Evolutionary conservation across 1,140 invertebrate genomes (phyloP).

Genomic region (Fopius arisanus): DNA sequence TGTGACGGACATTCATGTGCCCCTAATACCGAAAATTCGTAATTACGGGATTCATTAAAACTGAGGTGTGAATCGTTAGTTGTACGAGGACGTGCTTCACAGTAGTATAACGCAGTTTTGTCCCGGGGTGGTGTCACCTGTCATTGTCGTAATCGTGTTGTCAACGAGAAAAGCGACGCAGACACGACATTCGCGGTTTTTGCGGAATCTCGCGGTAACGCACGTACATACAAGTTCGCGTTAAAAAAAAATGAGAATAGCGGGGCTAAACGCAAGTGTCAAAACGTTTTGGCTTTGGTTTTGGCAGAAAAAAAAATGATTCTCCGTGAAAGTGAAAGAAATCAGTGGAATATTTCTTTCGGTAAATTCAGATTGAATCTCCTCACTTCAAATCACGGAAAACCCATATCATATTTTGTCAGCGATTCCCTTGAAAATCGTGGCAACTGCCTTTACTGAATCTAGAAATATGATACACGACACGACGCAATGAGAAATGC

Average conservation of each 20-base stretch:
- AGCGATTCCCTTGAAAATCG: not conserved
- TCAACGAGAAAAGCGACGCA: not conserved
- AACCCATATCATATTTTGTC: not conserved
- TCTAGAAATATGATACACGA: not conserved
- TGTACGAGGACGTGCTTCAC: not conserved
- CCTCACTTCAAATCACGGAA: too few species aligned
- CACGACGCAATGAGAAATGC: not conserved
- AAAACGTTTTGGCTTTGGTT: not conserved
- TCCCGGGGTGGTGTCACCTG: not conserved
- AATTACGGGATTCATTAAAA: not conserved
- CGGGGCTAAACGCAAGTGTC: not conserved
- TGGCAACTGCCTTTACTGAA: not conserved
- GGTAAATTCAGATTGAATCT: too few species aligned
- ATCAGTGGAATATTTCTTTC: too few species aligned
- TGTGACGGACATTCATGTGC: not conserved
- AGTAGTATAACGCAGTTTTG: not conserved
- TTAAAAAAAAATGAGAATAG: not conserved
- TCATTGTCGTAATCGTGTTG: constrained; percentile 8
- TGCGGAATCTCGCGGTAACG: not conserved
- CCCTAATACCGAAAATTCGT: not conserved
- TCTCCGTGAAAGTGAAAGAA: too few species aligned
- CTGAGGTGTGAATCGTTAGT: not conserved
- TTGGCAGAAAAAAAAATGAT: not conserved
- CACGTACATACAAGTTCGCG: not conserved
- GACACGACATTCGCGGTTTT: not conserved